A percentile compares a stretch with the other conserved stretches of the same genome.
Conservation (phyloP, 2,113 vertebrate genomes). For the Prietella phreatophila region DNA sequence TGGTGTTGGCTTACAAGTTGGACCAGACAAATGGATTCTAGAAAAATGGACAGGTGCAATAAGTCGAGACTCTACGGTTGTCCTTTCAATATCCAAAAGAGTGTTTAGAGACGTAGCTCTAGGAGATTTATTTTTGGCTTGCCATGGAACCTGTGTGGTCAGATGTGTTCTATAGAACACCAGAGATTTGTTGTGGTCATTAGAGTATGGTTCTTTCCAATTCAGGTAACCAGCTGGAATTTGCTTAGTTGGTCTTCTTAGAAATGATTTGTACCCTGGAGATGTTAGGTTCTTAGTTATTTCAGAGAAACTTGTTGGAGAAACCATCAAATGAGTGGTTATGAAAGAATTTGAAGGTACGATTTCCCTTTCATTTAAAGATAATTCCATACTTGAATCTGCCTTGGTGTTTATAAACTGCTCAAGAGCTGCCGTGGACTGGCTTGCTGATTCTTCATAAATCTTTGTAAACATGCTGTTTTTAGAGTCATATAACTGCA, state of each 20-base stretch:
- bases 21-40: background rate
- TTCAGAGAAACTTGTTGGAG: background rate
- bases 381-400: background rate
- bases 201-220: background rate
- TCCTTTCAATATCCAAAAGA: background rate
- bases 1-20: background rate
- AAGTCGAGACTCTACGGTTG: background rate
- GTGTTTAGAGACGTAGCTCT: background rate
- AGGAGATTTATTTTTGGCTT: background rate
- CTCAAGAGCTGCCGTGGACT: background rate
- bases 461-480: slow-evolving; percentile 3
- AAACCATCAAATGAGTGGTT: background rate
- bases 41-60: background rate
- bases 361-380: background rate
- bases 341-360: background rate
- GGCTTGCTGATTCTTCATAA: slow-evolving; percentile 3
- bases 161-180: slow-evolving; percentile 8
- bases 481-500: background rate
- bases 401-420: background rate
- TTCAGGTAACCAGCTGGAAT: background rate
- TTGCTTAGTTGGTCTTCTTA: too few relatives aligned
- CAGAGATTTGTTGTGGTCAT: background rate
- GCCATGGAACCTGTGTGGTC: background rate
- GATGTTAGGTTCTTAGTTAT: background rate
- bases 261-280: background rate